These are phyloP conservation scores for Pygmarrhopalites habei DNA, from an alignment of 1,140 invertebrate genomes.

Conservation along the genomic window DNA sequence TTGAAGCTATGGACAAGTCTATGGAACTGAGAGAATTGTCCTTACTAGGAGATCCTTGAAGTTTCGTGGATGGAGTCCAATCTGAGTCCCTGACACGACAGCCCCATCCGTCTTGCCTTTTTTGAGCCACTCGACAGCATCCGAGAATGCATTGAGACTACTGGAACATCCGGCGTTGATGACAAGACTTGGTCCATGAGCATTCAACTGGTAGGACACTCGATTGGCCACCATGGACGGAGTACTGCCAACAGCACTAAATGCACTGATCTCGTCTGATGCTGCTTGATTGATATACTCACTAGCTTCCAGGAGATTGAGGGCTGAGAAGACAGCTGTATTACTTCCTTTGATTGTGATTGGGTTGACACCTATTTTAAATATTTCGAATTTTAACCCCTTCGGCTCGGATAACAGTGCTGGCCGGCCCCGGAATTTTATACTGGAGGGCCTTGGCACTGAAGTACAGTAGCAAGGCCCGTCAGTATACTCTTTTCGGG, in stretches of 20 bases:
- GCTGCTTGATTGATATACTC: conserved; percentile 34
- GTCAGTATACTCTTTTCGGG: too few relatives aligned
- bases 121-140: conserved; percentile 49
- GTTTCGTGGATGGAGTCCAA: conserved; percentile 54
- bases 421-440: too few relatives aligned
- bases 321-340: conserved; percentile 52
- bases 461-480: too few relatives aligned
- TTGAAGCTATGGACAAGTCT: too few relatives aligned
- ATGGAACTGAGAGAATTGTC: too few relatives aligned
- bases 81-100: conserved; percentile 51
- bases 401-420: not conserved
- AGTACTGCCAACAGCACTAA: conserved; percentile 58
- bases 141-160: conserved; percentile 50
- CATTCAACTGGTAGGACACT: conserved; percentile 57
- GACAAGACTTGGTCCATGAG: conserved; percentile 48
- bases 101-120: conserved; percentile 53
- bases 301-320: conserved; percentile 40
- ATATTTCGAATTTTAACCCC: not conserved
- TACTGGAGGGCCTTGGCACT: too few relatives aligned
- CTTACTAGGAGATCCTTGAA: too few relatives aligned
- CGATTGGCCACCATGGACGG: conserved; percentile 61
- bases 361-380: conserved; percentile 42
- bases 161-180: conserved; percentile 56
- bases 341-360: conserved; percentile 44
- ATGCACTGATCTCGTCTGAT: conserved; percentile 49